Conservation (phyloP, 2,113 vertebrate species). For the Malurus elegans region DNA sequence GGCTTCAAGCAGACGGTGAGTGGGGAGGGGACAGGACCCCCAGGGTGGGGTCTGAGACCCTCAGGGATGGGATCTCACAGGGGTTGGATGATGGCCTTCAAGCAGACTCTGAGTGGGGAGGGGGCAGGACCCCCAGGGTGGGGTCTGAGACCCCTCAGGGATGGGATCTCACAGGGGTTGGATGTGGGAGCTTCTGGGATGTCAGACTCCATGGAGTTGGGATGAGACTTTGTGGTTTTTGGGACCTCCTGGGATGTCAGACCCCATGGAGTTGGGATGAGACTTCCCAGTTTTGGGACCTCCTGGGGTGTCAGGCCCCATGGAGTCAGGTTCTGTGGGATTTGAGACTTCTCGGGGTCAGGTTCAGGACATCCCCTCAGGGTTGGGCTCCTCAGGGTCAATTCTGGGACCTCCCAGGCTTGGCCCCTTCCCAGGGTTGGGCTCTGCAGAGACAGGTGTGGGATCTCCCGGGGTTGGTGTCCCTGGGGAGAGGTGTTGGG, state of each 20-base stretch:
- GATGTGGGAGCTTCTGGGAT: neutral
- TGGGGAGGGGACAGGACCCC: neutral
- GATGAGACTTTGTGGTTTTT: neutral
- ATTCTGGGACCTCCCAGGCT: neutral
- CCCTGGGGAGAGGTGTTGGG: neutral
- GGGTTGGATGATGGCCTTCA: slow-evolving; percentile 70
- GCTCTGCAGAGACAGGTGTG: neutral
- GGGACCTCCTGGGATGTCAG: neutral
- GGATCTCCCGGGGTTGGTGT: neutral
- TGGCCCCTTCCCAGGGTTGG: neutral
- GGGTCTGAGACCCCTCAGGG: too few species aligned
- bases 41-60: neutral
- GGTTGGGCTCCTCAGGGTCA: accelerated
- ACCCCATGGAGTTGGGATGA: neutral
- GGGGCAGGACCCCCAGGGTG: neutral
- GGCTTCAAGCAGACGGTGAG: slow-evolving; percentile 97
- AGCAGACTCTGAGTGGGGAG: slow-evolving; percentile 84
- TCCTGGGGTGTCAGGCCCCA: neutral
- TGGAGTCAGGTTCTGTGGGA: neutral
- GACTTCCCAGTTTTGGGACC: neutral
- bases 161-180: neutral
- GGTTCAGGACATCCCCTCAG: neutral
- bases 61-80: neutral
- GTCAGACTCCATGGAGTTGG: neutral
- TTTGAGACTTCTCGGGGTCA: neutral